Base-by-base conservation (phyloP, 1,140 invertebrate genomes). In the Drosophila saltans region DNA sequence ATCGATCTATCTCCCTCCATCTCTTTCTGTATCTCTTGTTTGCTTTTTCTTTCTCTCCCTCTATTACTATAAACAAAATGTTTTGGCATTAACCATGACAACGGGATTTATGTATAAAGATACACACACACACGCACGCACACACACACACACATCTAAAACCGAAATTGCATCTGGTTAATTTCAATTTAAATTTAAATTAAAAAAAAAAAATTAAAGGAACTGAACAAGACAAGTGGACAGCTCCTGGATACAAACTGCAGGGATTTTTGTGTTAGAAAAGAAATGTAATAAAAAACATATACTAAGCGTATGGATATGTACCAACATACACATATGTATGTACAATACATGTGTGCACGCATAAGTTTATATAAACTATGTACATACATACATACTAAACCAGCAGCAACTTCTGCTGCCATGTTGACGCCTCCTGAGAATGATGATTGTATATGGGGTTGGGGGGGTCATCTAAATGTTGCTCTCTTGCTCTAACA, bases 401-500 rank as follows among this genome's bases (percentile, higher is more conserved):
- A 45, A n/a, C 6, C 16, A 45, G 41, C 41, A 55, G 48, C 48
- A 55, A 55, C 41, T 45, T 45, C 41, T 33, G 11, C 55, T 57
- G 48, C 36, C 36, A 16, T 56, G 28, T 21, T 24, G 28, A 60
- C 72, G 58, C 21, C 48, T 26, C 55, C 59, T 52, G 65, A 52
- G 21, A 26, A 62, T 75, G 71, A 76, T 76, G 72, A 52, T 39
- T 24, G 16, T 24, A 28, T 11, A 28, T 59, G 33, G 33, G 8
- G 57, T 36, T 33, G 36, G 16, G 41, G 43, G 43, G 26, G 58
- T 68, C 56, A 60, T 39, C 33, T 43, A 40, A 41, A 16, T 55
- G 40, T 36, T 45, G 40, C 60, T 57, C 30, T 70, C 74, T 48
- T 61, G 60, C 43, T 76, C 66, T 76, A 30, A 45, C 69, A 43